These are phyloP conservation scores for Ophiothrix spiculata DNA, from an alignment of 35 echinoderm and acorn worm genomes.

Conservation along the genomic window DNA sequence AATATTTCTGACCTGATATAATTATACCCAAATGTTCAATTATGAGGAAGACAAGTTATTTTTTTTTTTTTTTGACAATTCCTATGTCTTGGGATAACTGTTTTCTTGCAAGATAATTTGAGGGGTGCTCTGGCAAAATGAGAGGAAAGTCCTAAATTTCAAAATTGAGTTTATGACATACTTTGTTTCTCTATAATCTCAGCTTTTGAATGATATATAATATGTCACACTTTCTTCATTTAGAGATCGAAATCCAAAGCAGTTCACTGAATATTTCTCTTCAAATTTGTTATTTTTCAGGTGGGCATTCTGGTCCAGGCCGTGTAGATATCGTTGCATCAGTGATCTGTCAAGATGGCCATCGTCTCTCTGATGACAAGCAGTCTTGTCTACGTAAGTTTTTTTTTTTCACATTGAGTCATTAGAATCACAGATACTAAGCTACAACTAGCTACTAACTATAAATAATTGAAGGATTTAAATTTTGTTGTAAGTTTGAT, in stretches of 20 bases:
- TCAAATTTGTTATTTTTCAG: conserved; percentile 12
- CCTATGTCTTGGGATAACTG: background rate
- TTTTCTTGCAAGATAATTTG: background rate
- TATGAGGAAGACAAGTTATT: conserved; percentile 29
- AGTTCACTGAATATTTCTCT: too few species aligned
- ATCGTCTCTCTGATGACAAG: conserved; percentile 4
- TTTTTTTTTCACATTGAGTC: too few species aligned
- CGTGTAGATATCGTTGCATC: conserved; percentile 36
- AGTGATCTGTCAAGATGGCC: conserved; percentile 32
- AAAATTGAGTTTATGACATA: too few species aligned
- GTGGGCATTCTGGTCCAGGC: conserved; percentile 38
- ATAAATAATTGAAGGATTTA: too few species aligned
- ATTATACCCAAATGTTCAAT: conserved; percentile 11
- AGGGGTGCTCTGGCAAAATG: too few species aligned
- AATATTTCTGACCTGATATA: background rate
- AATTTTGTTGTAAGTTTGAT: background rate
- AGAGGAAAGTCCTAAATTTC: too few species aligned
- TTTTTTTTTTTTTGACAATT: conserved; percentile 34
- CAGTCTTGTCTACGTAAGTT: conserved; percentile 37
- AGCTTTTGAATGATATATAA: too few species aligned
- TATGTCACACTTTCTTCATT: too few species aligned
- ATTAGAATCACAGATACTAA: too few species aligned
- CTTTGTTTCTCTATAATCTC: too few species aligned
- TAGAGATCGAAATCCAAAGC: too few species aligned
- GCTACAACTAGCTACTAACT: too few species aligned